Percentiles rank a stretch among this genome's conserved stretches.
Evolutionary conservation across 92 coral and sea anemone species (phyloP).

Genomic region (Diadumene lineata): DNA sequence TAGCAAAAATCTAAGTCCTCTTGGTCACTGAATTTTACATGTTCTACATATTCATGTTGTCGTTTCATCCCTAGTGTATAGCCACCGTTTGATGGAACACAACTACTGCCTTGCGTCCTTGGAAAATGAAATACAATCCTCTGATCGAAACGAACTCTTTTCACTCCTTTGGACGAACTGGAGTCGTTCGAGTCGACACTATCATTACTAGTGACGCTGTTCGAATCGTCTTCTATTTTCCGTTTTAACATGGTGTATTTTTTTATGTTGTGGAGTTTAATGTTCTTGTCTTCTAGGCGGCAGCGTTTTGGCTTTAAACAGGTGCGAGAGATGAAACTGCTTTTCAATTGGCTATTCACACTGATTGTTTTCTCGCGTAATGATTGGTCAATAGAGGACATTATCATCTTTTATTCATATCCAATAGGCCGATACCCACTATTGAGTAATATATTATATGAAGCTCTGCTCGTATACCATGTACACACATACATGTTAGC

Average conservation of each 20-base stretch:
- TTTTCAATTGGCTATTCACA: conserved; percentile 25
- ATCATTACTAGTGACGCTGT: conserved; percentile 72
- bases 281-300: conserved; percentile 9
- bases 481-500: not conserved
- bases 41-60: conserved; percentile 83
- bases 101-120: conserved; percentile 92
- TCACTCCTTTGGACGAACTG: conserved; percentile 49
- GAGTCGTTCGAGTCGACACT: conserved; percentile 68
- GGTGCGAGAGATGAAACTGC: conserved; percentile 26
- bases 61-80: conserved; percentile 95
- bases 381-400: conserved; percentile 39
- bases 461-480: no score
- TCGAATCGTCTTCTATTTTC: conserved; percentile 74
- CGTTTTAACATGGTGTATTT: conserved; percentile 63
- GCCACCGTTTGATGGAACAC: conserved; percentile 98
- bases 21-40: conserved; percentile 62
- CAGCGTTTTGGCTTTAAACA: conserved; percentile 26
- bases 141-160: conserved; percentile 83
- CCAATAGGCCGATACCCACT: conserved; percentile 41
- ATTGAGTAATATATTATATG: conserved; percentile 26
- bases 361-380: conserved; percentile 22
- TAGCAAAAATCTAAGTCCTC: conserved; percentile 46
- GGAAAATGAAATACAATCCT: conserved; percentile 91
- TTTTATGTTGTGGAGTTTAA: not conserved
- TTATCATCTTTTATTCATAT: conserved; percentile 40